phyloP scores from a whole-genome alignment of 1,140 invertebrate genomes.

The Zaprionus davidi region DNA sequence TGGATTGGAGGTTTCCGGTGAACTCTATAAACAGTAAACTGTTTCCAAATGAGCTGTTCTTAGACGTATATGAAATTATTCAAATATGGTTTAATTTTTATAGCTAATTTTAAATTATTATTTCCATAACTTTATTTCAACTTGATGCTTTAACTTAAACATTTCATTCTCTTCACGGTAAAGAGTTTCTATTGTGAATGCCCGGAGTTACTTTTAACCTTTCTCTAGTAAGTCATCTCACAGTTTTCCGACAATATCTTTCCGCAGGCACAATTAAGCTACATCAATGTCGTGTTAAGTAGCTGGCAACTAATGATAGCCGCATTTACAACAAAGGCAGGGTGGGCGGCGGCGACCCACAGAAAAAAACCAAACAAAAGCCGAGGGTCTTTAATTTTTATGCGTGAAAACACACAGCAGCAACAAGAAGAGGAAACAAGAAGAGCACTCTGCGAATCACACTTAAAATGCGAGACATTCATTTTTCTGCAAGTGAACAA shows the following conservation, averaged over 20 bases:
- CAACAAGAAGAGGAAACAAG: slow-evolving; percentile 25
- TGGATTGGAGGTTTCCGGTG: neutral
- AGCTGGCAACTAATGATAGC: slow-evolving; percentile 79
- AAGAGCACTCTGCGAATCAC: slow-evolving; percentile 44
- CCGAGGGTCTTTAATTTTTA: slow-evolving; percentile 75
- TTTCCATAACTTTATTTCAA: neutral
- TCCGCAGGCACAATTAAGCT: slow-evolving; percentile 74
- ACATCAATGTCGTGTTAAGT: slow-evolving; percentile 81
- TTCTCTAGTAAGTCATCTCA: neutral
- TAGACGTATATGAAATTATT: neutral
- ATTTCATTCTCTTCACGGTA: too few relatives aligned
- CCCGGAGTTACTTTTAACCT: neutral
- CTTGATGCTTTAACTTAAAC: too few relatives aligned
- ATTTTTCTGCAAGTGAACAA: slow-evolving; percentile 64
- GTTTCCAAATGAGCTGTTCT: neutral
- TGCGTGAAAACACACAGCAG: slow-evolving; percentile 72
- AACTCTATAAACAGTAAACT: too few relatives aligned
- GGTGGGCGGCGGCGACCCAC: slow-evolving; percentile 2
- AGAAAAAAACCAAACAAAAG: slow-evolving; percentile 52
- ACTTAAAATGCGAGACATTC: slow-evolving; percentile 80
- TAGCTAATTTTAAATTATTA: neutral
- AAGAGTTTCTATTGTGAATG: too few relatives aligned
- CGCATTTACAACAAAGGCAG: slow-evolving; percentile 67
- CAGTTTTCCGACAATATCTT: neutral
- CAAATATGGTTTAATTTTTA: neutral